Percentiles rank a stretch among this genome's conserved stretches.
Conservation (phyloP, 1,140 invertebrate genomes). For the Trichonephila inaurata region DNA sequence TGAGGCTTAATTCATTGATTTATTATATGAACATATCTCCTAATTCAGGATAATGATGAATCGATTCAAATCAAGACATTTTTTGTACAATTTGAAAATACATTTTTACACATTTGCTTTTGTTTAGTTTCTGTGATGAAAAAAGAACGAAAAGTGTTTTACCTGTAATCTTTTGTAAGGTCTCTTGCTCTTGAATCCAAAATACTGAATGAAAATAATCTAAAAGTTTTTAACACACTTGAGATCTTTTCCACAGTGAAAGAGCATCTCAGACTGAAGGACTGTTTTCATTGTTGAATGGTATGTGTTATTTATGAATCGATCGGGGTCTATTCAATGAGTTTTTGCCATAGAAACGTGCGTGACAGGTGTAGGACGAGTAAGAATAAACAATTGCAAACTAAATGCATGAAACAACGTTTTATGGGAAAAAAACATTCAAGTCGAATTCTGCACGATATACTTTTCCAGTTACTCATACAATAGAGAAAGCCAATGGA, state of each 20-base stretch:
- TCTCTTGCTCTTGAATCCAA: too few relatives aligned
- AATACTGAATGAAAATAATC: too few relatives aligned
- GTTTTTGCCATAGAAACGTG: conserved; percentile 73
- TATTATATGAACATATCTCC: too few relatives aligned
- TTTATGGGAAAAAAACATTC: neutral
- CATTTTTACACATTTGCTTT: too few relatives aligned
- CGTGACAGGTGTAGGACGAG: conserved; percentile 39
- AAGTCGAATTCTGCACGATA: conserved; percentile 27
- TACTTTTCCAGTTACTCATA: neutral
- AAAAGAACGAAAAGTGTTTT: too few relatives aligned
- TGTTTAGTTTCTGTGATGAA: too few relatives aligned
- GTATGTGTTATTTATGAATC: conserved; percentile 48
- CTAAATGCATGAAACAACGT: neutral
- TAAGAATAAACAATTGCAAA: conserved; percentile 57
- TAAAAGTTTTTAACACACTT: neutral
- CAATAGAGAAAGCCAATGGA: neutral
- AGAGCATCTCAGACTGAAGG: too few relatives aligned
- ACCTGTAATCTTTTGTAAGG: neutral
- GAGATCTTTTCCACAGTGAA: too few relatives aligned
- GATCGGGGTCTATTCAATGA: conserved; percentile 54
- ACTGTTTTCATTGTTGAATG: neutral
- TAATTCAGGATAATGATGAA: too few relatives aligned
- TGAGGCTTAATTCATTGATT: too few relatives aligned
- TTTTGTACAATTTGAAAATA: too few relatives aligned
- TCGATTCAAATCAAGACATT: too few relatives aligned